Evolutionary conservation across 2,113 vertebrate genomes (phyloP).

Genomic region (Dipodomys merriami): DNA sequence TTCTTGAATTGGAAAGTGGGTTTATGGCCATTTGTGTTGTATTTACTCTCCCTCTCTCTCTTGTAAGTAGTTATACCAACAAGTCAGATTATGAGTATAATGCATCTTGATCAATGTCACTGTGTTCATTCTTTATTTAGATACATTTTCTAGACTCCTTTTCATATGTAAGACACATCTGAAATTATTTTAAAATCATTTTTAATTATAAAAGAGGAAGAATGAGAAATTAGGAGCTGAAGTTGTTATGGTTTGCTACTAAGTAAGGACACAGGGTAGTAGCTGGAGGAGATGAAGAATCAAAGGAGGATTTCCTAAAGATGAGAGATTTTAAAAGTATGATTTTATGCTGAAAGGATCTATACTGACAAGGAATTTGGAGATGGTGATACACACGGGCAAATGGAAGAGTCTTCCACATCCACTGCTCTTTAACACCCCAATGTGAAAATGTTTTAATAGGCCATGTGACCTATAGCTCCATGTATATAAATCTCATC

Average conservation of each 20-base stretch:
- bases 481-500: neutral
- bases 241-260: neutral
- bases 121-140: slow-evolving; percentile 15
- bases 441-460: neutral
- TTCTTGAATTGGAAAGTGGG: slow-evolving; percentile 5
- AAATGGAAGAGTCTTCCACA: neutral
- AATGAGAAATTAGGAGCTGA: neutral
- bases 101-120: too few relatives aligned
- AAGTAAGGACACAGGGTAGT: neutral
- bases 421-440: neutral
- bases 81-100: too few relatives aligned
- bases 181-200: neutral
- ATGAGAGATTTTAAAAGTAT: neutral
- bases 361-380: neutral
- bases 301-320: neutral
- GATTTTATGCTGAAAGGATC: neutral
- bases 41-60: too few relatives aligned
- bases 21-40: neutral
- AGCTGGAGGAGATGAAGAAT: neutral
- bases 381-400: too few relatives aligned
- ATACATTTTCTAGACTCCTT: neutral
- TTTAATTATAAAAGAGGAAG: neutral
- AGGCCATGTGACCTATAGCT: neutral
- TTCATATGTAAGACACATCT: neutral
- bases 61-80: too few relatives aligned